Evolutionary conservation across 2,888 invertebrate species (phyloP), one percentile per base, ranked within the genome.

Genomic region (Agapostemon virescens): DNA sequence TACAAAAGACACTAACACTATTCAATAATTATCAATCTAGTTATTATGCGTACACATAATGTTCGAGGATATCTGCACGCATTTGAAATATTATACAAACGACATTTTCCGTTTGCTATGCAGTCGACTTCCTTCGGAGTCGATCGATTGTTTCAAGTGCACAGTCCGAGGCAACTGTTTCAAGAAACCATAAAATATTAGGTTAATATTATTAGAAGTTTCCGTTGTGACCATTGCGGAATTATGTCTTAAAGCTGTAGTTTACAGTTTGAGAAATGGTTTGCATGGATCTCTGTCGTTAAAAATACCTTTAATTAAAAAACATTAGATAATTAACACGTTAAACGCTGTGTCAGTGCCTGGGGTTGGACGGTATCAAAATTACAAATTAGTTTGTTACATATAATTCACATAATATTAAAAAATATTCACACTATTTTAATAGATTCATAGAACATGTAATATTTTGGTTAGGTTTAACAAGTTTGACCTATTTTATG

Each of bases 121-220:
- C 33, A 17, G 45, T 63, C 11, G 33, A 36, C 49, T 6, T 69
- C 58, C 45, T 52, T 70, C 33, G 64, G 63, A 61, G 40, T 17
- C 64, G 40, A 79, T 79, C 75, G 80, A 79, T 69, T 61, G n/a
- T 52, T 63, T 72, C 61, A 69, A 69, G n/a, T 45, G 52, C 33
- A n/a, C n/a, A 69, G 68, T 66, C 63, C 55, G 49, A 42, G 64
- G 67, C 71, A 73, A 66, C 66, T 42, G 58, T 79, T 79, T 23
- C 55, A 75, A 68, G 79, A 79, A 81, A 71, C 79, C 79, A 74
- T 81, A 81, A 74, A 74, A 81, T 74, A 81, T 68, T 79, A 61
- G 79, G 74, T 79, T 79, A 81, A 81, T 79, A 68, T 79, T 71
- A 69, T 81, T 81, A 81, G 80, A 68, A 64, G 63, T 81, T 70